These are phyloP conservation scores for Hyperopisus bebe DNA, from an alignment of 2,113 vertebrate species.

Conservation along the genomic window DNA sequence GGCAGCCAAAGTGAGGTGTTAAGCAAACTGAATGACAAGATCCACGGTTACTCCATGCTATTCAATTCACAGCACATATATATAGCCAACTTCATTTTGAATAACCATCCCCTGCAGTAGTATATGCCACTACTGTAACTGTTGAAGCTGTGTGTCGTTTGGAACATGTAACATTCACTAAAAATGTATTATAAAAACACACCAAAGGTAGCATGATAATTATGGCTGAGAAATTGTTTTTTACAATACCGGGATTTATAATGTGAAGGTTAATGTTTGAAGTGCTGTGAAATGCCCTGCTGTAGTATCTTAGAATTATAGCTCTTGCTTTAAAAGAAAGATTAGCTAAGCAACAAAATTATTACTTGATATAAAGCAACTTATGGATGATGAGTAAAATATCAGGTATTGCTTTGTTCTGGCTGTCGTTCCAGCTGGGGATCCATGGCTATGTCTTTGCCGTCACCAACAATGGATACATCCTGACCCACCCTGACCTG, in stretches of 20 bases:
- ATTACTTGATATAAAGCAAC: background rate
- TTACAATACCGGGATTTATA: background rate
- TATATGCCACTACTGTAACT: background rate
- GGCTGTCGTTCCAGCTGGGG: slow-evolving; percentile 71
- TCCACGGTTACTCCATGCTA: background rate
- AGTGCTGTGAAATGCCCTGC: background rate
- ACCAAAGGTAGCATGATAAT: background rate
- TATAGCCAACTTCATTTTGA: background rate
- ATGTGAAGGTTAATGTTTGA: background rate
- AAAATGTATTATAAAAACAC: background rate
- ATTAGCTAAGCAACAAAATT: background rate
- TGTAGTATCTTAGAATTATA: background rate
- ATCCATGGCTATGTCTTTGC: slow-evolving; percentile 96
- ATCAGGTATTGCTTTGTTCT: too few relatives aligned
- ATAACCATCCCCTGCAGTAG: background rate
- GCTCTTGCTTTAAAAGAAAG: background rate
- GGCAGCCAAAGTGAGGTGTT: background rate
- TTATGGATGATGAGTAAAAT: background rate
- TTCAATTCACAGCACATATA: background rate
- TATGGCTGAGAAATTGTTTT: background rate
- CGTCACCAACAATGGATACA: slow-evolving; percentile 96
- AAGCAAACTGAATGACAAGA: background rate
- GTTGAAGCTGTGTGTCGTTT: background rate
- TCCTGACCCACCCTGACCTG: slow-evolving; percentile 92
- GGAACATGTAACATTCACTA: background rate